Percentiles rank a stretch among this genome's conserved stretches.
Conservation (phyloP, 2,797 vertebrate genomes). For the Phyllotis vaccarum region DNA sequence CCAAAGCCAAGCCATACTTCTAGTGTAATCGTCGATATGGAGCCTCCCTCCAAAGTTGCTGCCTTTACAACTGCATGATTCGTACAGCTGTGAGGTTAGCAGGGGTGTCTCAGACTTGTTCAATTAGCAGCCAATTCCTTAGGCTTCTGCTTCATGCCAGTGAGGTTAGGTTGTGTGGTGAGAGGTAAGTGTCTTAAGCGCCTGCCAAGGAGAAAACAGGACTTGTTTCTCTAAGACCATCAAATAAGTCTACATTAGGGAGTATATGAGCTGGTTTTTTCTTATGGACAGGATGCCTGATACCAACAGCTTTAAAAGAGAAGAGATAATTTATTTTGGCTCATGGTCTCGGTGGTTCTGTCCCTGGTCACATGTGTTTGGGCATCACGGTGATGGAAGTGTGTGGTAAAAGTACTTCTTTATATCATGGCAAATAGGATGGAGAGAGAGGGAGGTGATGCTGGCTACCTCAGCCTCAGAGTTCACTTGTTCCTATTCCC, state of each 20-base stretch:
- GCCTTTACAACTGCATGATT: slow-evolving; percentile 28
- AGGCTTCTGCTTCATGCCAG: neutral
- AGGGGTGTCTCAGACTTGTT: slow-evolving; percentile 35
- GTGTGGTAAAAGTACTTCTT: too few species aligned
- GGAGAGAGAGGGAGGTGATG: neutral
- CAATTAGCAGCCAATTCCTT: neutral
- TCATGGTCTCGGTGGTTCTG: neutral
- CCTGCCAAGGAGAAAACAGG: neutral
- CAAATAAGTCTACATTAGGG: neutral
- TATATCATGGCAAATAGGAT: neutral
- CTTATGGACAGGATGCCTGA: neutral
- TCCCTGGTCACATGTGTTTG: neutral
- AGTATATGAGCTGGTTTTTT: neutral
- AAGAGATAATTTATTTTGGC: neutral
- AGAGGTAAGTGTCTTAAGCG: fast-evolving
- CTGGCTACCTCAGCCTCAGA: neutral
- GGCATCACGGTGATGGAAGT: neutral
- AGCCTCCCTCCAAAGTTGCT: slow-evolving; percentile 36
- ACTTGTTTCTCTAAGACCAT: neutral
- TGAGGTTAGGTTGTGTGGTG: neutral
- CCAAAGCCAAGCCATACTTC: slow-evolving; percentile 49
- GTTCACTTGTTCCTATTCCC: neutral
- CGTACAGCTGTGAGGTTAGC: slow-evolving; percentile 14
- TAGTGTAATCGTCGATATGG: slow-evolving; percentile 6
- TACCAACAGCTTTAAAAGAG: neutral